Conservation (phyloP, 1,140 invertebrate genomes). For the Drosophila serrata region DNA sequence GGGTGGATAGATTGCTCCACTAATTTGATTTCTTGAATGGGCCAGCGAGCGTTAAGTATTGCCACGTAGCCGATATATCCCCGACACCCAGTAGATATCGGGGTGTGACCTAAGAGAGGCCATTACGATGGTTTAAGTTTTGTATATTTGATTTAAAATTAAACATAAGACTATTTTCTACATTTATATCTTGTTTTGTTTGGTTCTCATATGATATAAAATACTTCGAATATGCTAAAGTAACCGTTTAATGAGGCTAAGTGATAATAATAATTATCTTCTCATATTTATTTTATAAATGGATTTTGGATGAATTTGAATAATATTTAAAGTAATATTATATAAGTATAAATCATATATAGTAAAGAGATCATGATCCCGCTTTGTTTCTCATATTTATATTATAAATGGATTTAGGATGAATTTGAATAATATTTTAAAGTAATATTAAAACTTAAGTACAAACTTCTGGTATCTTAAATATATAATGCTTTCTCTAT, state of each 20-base stretch:
- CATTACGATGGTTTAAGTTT: background rate
- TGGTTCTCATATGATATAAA: too few species aligned
- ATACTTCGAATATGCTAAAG: background rate
- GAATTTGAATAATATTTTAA: background rate
- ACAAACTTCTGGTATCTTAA: too few species aligned
- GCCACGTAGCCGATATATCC: slow-evolving; percentile 55
- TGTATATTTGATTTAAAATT: background rate
- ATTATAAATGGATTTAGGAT: background rate
- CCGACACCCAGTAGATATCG: slow-evolving; percentile 34
- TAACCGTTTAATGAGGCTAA: background rate
- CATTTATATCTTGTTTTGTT: background rate
- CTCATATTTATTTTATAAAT: background rate
- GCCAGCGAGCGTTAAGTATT: slow-evolving; percentile 61
- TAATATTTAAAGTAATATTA: background rate
- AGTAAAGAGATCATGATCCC: too few species aligned
- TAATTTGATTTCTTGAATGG: slow-evolving; percentile 81
- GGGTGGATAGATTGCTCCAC: slow-evolving; percentile 68
- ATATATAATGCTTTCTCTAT: too few species aligned
- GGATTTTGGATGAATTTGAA: background rate
- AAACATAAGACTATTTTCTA: too few species aligned
- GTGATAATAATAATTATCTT: background rate
- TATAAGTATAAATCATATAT: too few species aligned
- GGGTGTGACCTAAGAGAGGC: background rate
- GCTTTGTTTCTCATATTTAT: background rate
- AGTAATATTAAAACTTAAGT: too few species aligned